Evolutionary conservation across 1,140 invertebrate species (phyloP).

Genomic region (Zaprionus camerounensis): DNA sequence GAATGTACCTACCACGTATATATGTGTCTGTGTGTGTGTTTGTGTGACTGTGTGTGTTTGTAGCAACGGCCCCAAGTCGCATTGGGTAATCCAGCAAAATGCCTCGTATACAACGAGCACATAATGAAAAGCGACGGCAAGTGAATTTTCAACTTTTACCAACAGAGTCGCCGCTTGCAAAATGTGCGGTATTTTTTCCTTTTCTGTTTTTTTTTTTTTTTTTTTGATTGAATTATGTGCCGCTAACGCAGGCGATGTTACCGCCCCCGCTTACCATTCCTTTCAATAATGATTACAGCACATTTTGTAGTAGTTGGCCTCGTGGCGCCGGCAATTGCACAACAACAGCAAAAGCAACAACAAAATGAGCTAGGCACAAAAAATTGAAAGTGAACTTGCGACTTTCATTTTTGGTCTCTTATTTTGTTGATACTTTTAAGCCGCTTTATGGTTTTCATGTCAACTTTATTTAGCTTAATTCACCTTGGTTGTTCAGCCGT

Average conservation of each 20-base stretch:
- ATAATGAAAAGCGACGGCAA: constrained; percentile 45
- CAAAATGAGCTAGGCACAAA: constrained; percentile 35
- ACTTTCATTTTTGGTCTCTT: constrained; percentile 74
- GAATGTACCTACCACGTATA: constrained; percentile 45
- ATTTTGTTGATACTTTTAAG: constrained; percentile 71
- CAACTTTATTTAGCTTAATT: constrained; percentile 76
- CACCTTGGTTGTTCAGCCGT: constrained; percentile 63
- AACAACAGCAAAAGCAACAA: constrained; percentile 56
- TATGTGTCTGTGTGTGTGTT: neutral
- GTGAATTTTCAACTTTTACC: constrained; percentile 73
- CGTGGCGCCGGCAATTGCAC: constrained; percentile 77
- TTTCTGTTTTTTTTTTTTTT: constrained; percentile 43
- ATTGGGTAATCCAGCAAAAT: constrained; percentile 44
- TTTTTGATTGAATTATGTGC: constrained; percentile 76
- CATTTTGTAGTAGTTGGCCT: constrained; percentile 76
- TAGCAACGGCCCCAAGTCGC: neutral
- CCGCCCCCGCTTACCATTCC: constrained; percentile 23
- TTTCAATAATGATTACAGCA: constrained; percentile 69
- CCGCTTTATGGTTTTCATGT: constrained; percentile 79
- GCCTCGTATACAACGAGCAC: constrained; percentile 7
- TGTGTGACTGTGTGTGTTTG: neutral
- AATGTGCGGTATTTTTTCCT: constrained; percentile 41
- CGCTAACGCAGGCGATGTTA: constrained; percentile 40
- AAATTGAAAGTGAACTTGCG: constrained; percentile 82
- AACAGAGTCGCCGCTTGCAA: constrained; percentile 29